A percentile compares a stretch with the other conserved stretches of the same genome.
phyloP scores from a whole-genome alignment of 2,888 invertebrate genomes.

The Leucophenga montana region DNA sequence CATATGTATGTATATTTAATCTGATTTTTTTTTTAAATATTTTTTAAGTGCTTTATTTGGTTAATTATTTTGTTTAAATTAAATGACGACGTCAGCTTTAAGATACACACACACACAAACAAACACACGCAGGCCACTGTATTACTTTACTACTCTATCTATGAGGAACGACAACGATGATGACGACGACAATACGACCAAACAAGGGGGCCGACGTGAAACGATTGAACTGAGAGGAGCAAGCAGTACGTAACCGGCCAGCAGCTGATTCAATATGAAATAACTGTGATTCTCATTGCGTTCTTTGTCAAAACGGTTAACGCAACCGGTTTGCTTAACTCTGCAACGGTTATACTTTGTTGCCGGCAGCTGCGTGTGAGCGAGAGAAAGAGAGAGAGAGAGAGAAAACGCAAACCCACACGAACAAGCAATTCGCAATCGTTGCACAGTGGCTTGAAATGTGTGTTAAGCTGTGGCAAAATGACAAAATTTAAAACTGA shows the following conservation, averaged over 20 bases:
- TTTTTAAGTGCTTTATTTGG: constrained; percentile 14
- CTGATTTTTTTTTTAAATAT: background rate
- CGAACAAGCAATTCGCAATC: too few relatives aligned
- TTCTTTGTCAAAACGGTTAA: too few relatives aligned
- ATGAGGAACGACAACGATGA: too few relatives aligned
- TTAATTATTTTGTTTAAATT: constrained; percentile 29
- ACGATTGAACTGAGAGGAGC: constrained; percentile 3
- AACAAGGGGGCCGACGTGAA: constrained; percentile 22
- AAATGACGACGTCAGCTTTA: constrained; percentile 51
- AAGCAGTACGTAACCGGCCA: too few relatives aligned
- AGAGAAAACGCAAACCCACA: constrained; percentile 36
- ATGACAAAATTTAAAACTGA: too few relatives aligned
- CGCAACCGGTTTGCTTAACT: too few relatives aligned
- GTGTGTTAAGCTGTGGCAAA: too few relatives aligned
- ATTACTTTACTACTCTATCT: background rate
- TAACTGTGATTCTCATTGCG: too few relatives aligned
- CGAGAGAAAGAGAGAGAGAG: constrained; percentile 11
- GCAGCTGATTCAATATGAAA: too few relatives aligned
- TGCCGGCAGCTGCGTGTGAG: too few relatives aligned
- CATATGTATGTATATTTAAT: background rate
- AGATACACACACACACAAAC: constrained; percentile 49
- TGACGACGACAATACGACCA: constrained; percentile 31
- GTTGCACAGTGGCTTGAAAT: too few relatives aligned
- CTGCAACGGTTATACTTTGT: too few relatives aligned
- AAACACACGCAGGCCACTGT: constrained; percentile 35